Evolutionary conservation across 2,888 invertebrate genomes (phyloP).

Genomic region (Geophilus truncorum): DNA sequence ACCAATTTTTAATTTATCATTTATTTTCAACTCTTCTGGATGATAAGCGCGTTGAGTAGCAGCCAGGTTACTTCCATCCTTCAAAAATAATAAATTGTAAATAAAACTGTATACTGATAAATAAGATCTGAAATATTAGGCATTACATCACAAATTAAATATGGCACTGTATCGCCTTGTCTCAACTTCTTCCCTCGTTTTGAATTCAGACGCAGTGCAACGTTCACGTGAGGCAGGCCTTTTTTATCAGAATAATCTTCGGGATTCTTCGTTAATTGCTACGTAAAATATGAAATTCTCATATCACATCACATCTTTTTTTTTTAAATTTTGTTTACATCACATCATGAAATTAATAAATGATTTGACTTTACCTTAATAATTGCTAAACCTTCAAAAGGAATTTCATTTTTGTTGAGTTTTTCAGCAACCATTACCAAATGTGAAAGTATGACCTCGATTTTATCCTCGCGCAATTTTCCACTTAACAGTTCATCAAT

Average conservation of each 20-base stretch:
- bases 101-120: too few relatives aligned
- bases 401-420: conserved; percentile 61
- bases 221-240: conserved; percentile 79
- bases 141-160: conserved; percentile 72
- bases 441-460: conserved; percentile 76
- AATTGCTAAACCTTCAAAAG: conserved; percentile 71
- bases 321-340: neutral
- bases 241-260: conserved; percentile 82
- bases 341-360: too few relatives aligned
- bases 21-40: conserved; percentile 73
- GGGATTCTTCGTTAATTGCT: conserved; percentile 88
- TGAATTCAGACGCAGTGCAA: conserved; percentile 80
- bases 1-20: conserved; percentile 53
- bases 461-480: conserved; percentile 71
- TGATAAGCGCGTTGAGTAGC: conserved; percentile 92
- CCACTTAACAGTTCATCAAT: conserved; percentile 77
- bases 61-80: conserved; percentile 70
- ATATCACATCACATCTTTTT: too few relatives aligned
- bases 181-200: conserved; percentile 74
- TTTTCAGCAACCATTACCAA: conserved; percentile 70
- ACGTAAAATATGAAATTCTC: conserved; percentile 1
- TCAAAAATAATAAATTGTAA: too few relatives aligned
- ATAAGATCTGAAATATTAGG: neutral
- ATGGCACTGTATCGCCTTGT: conserved; percentile 91
- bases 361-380: conserved; percentile 72